phyloP scores from a whole-genome alignment of 2,888 invertebrate genomes.

The Platypus cylindrus region DNA sequence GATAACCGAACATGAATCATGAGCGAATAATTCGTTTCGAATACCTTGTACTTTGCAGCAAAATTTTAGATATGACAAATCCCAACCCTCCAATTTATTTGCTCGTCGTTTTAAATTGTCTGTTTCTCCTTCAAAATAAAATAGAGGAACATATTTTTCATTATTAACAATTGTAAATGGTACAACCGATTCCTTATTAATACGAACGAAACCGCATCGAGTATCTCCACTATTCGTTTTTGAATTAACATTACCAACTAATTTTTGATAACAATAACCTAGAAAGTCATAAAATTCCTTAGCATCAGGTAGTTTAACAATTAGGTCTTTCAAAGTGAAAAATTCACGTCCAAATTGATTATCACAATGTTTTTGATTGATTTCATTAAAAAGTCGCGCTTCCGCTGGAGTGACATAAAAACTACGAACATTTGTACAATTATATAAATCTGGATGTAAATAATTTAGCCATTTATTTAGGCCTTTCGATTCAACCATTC shows the following conservation, averaged over 20 bases:
- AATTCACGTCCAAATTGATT: conserved; percentile 77
- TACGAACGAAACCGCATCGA: conserved; percentile 82
- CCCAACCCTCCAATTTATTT: conserved; percentile 81
- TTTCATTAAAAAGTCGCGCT: conserved; percentile 80
- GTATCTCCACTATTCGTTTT: conserved; percentile 58
- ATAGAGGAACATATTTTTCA: conserved; percentile 81
- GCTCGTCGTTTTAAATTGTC: conserved; percentile 80
- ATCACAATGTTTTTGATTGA: conserved; percentile 86
- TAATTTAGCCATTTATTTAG: conserved; percentile 80
- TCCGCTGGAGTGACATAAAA: conserved; percentile 88
- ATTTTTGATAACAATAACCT: conserved; percentile 77
- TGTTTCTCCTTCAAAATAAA: conserved; percentile 86
- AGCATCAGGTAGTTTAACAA: conserved; percentile 78
- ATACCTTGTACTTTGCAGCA: conserved; percentile 92
- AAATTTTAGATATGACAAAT: conserved; percentile 82
- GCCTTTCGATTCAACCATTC: conserved; percentile 85
- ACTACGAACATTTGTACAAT: conserved; percentile 82
- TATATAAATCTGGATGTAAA: conserved; percentile 79
- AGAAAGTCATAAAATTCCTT: conserved; percentile 83
- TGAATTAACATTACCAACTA: conserved; percentile 52
- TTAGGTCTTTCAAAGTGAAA: conserved; percentile 79
- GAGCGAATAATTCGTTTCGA: conserved; percentile 79
- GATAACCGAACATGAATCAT: conserved; percentile 82
- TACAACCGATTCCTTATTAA: conserved; percentile 86
- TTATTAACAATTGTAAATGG: conserved; percentile 77